A percentile compares a stretch with the other conserved stretches of the same genome.
Conservation (phyloP, 2,888 invertebrate genomes). For the Dicyrtoma fusca region DNA sequence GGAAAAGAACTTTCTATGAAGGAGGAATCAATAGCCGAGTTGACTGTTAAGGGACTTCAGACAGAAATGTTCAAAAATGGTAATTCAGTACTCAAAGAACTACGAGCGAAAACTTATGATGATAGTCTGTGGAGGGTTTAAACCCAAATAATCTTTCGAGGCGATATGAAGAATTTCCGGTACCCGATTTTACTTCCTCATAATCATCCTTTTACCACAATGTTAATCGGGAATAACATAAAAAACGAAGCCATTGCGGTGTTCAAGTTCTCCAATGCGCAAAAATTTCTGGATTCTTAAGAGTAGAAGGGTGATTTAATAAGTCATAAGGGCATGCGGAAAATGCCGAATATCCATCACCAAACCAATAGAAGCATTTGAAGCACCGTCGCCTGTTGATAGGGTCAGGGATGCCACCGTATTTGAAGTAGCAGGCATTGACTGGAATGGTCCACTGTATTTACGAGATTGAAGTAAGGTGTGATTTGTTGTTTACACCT, state of each 20-base stretch:
- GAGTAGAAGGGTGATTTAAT: background rate
- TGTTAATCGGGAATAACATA: no score
- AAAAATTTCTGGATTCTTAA: constrained; percentile 16
- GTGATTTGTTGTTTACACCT: constrained; percentile 59
- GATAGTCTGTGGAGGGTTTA: no score
- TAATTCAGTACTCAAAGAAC: background rate
- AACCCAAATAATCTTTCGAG: no score
- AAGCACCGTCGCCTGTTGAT: constrained; percentile 55
- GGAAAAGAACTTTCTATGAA: background rate
- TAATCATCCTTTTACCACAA: no score
- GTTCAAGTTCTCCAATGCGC: background rate
- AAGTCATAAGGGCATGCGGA: constrained; percentile 7
- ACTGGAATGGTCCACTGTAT: constrained; percentile 59
- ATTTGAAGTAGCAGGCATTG: constrained; percentile 58
- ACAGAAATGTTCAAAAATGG: background rate
- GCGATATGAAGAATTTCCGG: no score
- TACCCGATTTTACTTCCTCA: no score
- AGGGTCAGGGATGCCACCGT: constrained; percentile 55
- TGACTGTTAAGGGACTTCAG: background rate
- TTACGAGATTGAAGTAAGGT: constrained; percentile 55
- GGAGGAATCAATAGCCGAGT: constrained; percentile 24
- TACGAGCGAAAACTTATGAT: background rate
- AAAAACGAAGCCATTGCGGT: constrained; percentile 10
- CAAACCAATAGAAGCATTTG: background rate
- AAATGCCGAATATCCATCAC: constrained; percentile 9